Evolutionary conservation across 2,888 invertebrate species (phyloP).

Genomic region (Drosophila testacea): DNA sequence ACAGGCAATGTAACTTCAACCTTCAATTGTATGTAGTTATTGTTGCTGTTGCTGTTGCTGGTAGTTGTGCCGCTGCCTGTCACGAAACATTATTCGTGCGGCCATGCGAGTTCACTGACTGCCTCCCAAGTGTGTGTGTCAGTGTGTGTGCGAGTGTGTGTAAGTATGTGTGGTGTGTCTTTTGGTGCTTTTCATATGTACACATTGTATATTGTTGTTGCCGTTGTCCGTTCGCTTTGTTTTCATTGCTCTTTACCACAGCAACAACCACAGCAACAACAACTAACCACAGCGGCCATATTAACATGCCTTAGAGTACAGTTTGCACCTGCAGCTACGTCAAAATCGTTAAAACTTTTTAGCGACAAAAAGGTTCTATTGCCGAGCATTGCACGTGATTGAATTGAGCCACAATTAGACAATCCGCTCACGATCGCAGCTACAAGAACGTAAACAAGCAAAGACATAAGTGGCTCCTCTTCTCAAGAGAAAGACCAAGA

Average conservation of each 20-base stretch:
- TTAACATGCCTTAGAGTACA: conserved; percentile 72
- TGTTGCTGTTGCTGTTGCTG: conserved; percentile 35
- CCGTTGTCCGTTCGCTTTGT: conserved; percentile 69
- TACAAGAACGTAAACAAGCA: conserved; percentile 66
- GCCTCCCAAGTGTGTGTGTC: conserved; percentile 64
- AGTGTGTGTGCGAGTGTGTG: conserved; percentile 14
- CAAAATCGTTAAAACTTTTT: conserved; percentile 74
- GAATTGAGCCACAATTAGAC: conserved; percentile 69
- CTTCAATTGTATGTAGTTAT: conserved; percentile 72
- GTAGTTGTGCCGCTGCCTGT: conserved; percentile 61
- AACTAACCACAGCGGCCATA: conserved; percentile 74
- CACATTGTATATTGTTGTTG: conserved; percentile 54
- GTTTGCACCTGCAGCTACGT: conserved; percentile 75
- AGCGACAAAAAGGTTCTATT: conserved; percentile 76
- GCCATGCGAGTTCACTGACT: conserved; percentile 82
- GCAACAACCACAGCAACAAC: conserved; percentile 59
- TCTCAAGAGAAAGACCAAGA: neutral
- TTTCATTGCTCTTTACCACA: conserved; percentile 70
- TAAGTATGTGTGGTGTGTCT: conserved; percentile 42
- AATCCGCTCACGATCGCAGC: conserved; percentile 69
- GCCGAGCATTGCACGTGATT: conserved; percentile 75
- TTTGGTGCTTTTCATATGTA: conserved; percentile 73
- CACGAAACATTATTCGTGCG: conserved; percentile 82
- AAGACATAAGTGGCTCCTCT: conserved; percentile 24
- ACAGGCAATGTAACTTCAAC: conserved; percentile 73